A percentile compares a stretch with the other conserved stretches of the same genome.
Evolutionary conservation across 2,113 vertebrate genomes (phyloP).

Genomic region (Daboia siamensis): DNA sequence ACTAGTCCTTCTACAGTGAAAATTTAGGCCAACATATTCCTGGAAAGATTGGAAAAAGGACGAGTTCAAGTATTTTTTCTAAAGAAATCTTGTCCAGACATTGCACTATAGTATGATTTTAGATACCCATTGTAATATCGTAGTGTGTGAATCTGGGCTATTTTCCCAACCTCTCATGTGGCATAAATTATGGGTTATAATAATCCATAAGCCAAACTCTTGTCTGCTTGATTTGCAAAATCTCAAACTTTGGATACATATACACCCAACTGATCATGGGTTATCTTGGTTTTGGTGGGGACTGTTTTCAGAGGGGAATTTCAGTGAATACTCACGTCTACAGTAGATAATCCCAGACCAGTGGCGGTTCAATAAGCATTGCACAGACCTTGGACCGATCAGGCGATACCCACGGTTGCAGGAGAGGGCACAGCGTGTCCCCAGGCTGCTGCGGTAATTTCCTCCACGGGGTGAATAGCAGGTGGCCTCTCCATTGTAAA

Average conservation of each 20-base stretch:
- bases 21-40: background rate
- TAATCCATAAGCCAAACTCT: background rate
- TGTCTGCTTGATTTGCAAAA: background rate
- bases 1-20: background rate
- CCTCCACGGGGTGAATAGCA: slow-evolving; percentile 84
- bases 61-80: background rate
- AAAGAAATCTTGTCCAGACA: background rate
- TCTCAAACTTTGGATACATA: background rate
- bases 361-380: slow-evolving; percentile 80
- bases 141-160: background rate
- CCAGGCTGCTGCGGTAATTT: slow-evolving; percentile 80
- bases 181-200: background rate
- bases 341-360: slow-evolving; percentile 91
- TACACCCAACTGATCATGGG: background rate
- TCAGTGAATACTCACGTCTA: slow-evolving; percentile 76
- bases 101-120: background rate
- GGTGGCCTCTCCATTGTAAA: slow-evolving; percentile 82
- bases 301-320: accelerated
- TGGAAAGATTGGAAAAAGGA: background rate
- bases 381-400: slow-evolving; percentile 76
- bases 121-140: background rate
- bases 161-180: background rate
- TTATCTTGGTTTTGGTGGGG: background rate
- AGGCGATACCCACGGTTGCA: slow-evolving; percentile 85
- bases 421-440: slow-evolving; percentile 83